Base-by-base conservation (phyloP, 2,113 vertebrate genomes). In the Phalacrocorax brasilianus region DNA sequence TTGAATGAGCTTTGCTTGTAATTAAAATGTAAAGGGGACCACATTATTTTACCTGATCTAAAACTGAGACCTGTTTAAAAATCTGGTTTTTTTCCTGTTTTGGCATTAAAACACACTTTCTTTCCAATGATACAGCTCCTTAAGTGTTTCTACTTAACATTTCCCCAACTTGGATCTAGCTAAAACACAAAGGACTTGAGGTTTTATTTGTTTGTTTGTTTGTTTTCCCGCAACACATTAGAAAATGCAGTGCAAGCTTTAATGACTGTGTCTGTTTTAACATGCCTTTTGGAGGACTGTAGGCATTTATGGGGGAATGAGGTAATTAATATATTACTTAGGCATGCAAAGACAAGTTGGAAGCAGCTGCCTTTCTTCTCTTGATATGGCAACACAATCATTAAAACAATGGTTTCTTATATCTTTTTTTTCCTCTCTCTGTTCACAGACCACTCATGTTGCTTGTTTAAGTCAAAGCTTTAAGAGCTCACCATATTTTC, bases 231-330 rank as follows among this genome's bases (percentile, higher is more conserved):
- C 96, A 95, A 93, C 95, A 84, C 72, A 79, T 74, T 96, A 97
- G 97, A 98, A 97, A 98, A 95, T 44, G 63, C 87, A 95, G 85
- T 6, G 74, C 97, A 96, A 95, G 91, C 96, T 93, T 92, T 90
- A 97, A 97, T 89, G 91, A 80, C 91, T 97, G 38, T 65, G 95
- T 97, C 66, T 97, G 97, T 97, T 92, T 95, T 94, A 97, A 98
- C 97, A 98, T 94, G 98, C 94, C 95, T 97, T 79, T 86, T 67
- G 24, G 52, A 97, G 80, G 82, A 78, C 79, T 89, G 79, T 53
- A 95, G 81, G 94, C 94, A 94, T 91, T 96, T 91, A 95, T 74
- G 75, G 83, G 92, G 53, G 91, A 92, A 81, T 22, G 38, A 92
- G 87, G 75, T 91, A 89, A 96, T 94, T 96, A 96, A 72, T 88